Base-by-base conservation (phyloP, 1,140 invertebrate species). In the Caenorhabditis elegans region DNA sequence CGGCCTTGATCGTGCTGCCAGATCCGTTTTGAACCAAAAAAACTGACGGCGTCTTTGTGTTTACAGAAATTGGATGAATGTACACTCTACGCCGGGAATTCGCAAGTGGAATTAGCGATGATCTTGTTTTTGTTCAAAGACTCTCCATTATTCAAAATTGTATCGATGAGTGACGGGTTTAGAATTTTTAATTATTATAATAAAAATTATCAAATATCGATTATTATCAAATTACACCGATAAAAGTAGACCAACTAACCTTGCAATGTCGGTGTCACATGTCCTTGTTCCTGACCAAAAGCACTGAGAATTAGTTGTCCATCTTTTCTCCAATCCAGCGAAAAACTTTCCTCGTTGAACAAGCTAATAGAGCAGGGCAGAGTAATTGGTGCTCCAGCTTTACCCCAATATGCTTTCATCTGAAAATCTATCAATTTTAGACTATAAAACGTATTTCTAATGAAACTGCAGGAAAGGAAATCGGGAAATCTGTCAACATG, bases 291-390 rank as follows among this genome's bases (percentile, higher is more conserved):
- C 8, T 51, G 53, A 36, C 76, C 82, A 31, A 60, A 83, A 47
- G 82, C 49, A 49, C 76, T 79, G 22, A 78, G 46, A 39, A 83
- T 79, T n/a, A 83, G 39, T 53, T 79, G 53, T 1, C 48, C 77
- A 55, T 83, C 65, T 43, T 78, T 83, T 15, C 82, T 65, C 82
- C 82, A 83, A 26, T 83, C 82, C 53, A 83, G 26, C 0, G 76
- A 53, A 39, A 65, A 83, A n/a, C 55, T 79, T 13, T 60, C 43
- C 17, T 80, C 79, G 28, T 47, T 65, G 15, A 15, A 65, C 46
- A 39, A 39, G 10, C 28, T 28, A 6, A 80, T 55, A 65, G 65
- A 77, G 75, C 80, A 82, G 5, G 70, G 77, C 5, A 82, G 48
- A 4, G 80, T 82, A 4, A 60, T 60, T n/a, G 80, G 65, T 15